Base-by-base conservation (phyloP, 2,797 vertebrate species). In the Champsocephalus gunnari region DNA sequence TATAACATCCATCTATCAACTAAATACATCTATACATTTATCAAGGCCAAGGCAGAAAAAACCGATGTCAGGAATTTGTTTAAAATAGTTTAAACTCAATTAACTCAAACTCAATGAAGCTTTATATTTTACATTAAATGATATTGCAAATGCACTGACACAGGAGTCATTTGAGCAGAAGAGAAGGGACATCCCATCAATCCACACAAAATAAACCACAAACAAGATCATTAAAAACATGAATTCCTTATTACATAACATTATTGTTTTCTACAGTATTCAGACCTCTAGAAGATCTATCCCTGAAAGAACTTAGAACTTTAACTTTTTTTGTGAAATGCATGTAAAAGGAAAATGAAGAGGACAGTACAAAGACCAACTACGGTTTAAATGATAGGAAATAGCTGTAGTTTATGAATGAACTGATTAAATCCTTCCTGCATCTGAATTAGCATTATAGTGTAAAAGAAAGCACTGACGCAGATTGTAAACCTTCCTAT, bases 1-100 rank as follows among this genome's bases (percentile, higher is more conserved):
- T 88, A 87, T 86, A 86, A 80, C 88, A 54, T 79, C 71, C 88
- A 92, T 94, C 82, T 58, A 91, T 94, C 92, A 94, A 62, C 4
- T 28, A 49, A 81, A 81, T 72, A 77, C 66, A 85, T 82, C 73
- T 81, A 81, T 72, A 77, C 66, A 85, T 82, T 74, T 81, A 86
- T 79, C 76, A 88, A 81, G 73, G 74, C 78, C 61, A 63, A 32
- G 21, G 49, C 13, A 49, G 56, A 50, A 77, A 76, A 38, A 68
- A 59, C 14, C 5, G 21, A n/a, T 48, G 44, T 32, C 45, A 66
- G 32, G 45, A 57, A 73, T 77, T 73, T 70, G 24, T 79, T 82
- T 82, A 10, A 61, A 17, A 51, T 28, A 55, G 75, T 53, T 71
- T 48, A 14, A 72, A 56, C 17, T 28, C 51, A 55, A 43, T 1